Percentiles rank a stretch among this genome's conserved stretches.
Conservation (phyloP, 2,888 invertebrate genomes). For the Choristoneura rosaceana region DNA sequence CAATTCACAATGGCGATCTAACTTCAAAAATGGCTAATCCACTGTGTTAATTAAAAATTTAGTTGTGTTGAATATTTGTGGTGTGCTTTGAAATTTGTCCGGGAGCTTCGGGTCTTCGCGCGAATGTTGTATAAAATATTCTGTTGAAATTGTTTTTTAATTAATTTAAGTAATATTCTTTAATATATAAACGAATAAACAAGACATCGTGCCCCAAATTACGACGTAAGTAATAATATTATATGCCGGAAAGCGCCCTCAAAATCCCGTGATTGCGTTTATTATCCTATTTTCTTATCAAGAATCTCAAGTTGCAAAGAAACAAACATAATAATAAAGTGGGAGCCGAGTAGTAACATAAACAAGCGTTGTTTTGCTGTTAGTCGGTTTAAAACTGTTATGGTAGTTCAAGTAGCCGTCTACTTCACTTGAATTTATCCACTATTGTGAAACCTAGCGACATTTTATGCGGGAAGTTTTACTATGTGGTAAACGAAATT, state of each 20-base stretch:
- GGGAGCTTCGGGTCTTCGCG: no score
- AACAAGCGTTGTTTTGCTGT: conserved; percentile 14
- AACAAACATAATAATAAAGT: conserved; percentile 17
- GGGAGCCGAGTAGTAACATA: background rate
- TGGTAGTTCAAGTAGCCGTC: background rate
- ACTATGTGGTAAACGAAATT: background rate
- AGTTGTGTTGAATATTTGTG: no score
- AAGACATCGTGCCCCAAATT: background rate
- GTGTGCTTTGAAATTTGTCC: no score
- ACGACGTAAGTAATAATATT: background rate
- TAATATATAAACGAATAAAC: no score
- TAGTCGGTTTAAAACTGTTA: conserved; percentile 20
- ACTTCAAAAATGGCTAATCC: no score
- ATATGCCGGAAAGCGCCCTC: background rate
- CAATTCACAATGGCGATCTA: no score
- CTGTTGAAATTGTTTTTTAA: no score
- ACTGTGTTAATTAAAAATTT: no score
- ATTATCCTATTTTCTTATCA: conserved; percentile 12
- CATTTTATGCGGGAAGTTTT: background rate
- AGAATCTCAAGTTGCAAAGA: conserved; percentile 3
- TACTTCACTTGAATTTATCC: conserved; percentile 4
- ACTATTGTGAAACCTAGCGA: background rate
- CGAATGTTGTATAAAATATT: no score
- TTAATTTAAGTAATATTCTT: no score
- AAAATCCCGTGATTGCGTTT: background rate